Base-by-base conservation (phyloP, 2,888 invertebrate species). In the Seira musarum region DNA sequence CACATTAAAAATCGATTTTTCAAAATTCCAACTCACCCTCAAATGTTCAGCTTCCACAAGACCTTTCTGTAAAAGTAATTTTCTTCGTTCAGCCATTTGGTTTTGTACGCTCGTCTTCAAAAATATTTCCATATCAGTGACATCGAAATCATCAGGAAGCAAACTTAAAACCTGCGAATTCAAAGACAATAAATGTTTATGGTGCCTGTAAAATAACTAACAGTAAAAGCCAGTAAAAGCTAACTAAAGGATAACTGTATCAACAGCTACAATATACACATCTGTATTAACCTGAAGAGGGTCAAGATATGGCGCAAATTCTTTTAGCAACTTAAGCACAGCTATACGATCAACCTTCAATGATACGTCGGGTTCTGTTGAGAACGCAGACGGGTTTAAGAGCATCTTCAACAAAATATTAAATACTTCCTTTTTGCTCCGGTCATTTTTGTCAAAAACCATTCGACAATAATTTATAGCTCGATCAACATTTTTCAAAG, bases 391-490 rank as follows among this genome's bases (percentile, higher is more conserved):
- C 0, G 89, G 88, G 82, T 89, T 89, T 22, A 92, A 88, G 80
- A 92, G 89, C 85, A 92, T 90, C 84, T 91, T 90, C 89, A 94
- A 91, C 49, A 94, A 89, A 64, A 90, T 90, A 5, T 93, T 91
- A 88, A 92, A 93, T 0, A 93, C 81, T 81, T 85, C 87, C 80
- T 81, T 84, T 46, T 81, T 85, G 19, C 35, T 53, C 1, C 67
- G 71, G 22, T 81, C 84, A 63, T 83, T 85, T 82, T 85, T 87
- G 73, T 87, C 87, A 87, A 92, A 93, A 65, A 94, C 92, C 83
- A 92, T 92, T 86, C 93, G 92, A 88, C 97, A 97, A 89, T 97
- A 99, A 76, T 92, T 91, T 82, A 95, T 93, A 0, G 99, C 99
- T 88, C 93, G 93, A 2, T 93, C 90, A 0, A 94, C 92, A 88